These are phyloP conservation scores for Macroramphosus scolopax DNA, from an alignment of 2,797 vertebrate species.

Conservation along the genomic window DNA sequence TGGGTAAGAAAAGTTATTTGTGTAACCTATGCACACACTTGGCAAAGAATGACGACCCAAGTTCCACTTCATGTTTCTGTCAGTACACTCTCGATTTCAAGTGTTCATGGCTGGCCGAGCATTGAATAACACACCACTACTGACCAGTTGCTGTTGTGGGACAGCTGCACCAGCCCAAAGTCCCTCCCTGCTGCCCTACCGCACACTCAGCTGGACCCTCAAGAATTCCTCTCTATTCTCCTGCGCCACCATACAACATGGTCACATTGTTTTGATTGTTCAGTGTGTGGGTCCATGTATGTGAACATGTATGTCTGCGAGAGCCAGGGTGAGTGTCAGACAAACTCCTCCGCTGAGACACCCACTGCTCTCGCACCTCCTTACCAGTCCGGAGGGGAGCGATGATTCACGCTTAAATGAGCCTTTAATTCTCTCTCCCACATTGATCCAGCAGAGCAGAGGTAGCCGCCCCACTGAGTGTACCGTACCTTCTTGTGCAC, in stretches of 20 bases:
- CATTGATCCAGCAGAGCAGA: slow-evolving; percentile 21
- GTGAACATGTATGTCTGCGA: slow-evolving; percentile 6
- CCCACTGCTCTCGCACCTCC: slow-evolving; percentile 67
- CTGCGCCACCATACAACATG: not conserved
- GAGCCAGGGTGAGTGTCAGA: slow-evolving; percentile 54
- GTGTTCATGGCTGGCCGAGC: too few relatives aligned
- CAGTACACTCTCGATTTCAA: too few relatives aligned
- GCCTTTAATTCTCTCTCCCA: slow-evolving; percentile 24
- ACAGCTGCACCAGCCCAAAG: slow-evolving; percentile 53
- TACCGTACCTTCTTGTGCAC: slow-evolving; percentile 47
- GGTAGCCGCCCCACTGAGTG: slow-evolving; percentile 27
- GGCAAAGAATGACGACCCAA: too few relatives aligned
- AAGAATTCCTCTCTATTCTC: slow-evolving; percentile 31
- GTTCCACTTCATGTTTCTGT: too few relatives aligned
- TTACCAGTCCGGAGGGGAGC: slow-evolving; percentile 41
- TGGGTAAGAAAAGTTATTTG: too few relatives aligned
- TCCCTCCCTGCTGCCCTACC: slow-evolving; percentile 41
- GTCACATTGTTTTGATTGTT: too few relatives aligned
- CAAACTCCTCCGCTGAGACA: slow-evolving; percentile 60
- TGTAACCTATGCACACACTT: too few relatives aligned
- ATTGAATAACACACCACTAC: slow-evolving; percentile 26
- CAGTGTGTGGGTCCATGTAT: not conserved
- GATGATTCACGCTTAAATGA: slow-evolving; percentile 66
- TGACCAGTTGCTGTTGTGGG: slow-evolving; percentile 56
- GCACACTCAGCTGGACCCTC: slow-evolving; percentile 32